Evolutionary conservation across 2,888 invertebrate species (phyloP), one percentile per base, ranked within the genome.

Genomic region (Diadegma fenestrale): DNA sequence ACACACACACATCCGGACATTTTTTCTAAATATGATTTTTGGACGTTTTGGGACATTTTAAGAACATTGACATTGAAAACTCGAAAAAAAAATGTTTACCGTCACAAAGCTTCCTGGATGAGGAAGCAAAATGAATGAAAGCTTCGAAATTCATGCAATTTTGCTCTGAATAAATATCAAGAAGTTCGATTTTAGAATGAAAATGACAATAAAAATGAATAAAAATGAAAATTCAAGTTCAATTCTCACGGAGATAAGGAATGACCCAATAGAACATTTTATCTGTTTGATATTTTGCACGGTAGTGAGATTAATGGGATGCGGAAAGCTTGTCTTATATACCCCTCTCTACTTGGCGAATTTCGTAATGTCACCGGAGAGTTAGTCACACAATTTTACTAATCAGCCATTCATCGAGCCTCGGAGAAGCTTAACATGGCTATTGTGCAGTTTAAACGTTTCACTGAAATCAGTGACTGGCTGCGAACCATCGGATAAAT

Each of bases 211-310:
- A 37, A 37, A 37, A 37, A 33, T 33, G 33, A 5, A 33, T 2
- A 33, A 33, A 37, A 37, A 37, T 8, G 1, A 37, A 37, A 37
- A 37, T 37, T 37, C 8, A 37, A 1, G 37, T 8, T 37, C 1
- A 37, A 37, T 37, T 37, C 37, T 37, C 37, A 37, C 37, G 1
- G 37, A 37, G 37, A 37, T 37, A 37, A 8, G 84, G 71, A 37
- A 37, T 37, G 10, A 37, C 37, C 37, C 37, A 37, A 37, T 37
- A 54, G 64, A 84, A 69, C 71, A 84, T 84, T 71, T 76, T 58
- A 41, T 8, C 68, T 10, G 41, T 43, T 33, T 41, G 66, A 68
- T 66, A 26, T 45, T 41, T 68, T 26, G 37, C 26, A 51, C 66
- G 10, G 33, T 43, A 54, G 66, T 77, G 54, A 64, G 48, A n/a